phyloP scores from a whole-genome alignment of 2,888 invertebrate genomes.

The Caradrina clavipalpis region DNA sequence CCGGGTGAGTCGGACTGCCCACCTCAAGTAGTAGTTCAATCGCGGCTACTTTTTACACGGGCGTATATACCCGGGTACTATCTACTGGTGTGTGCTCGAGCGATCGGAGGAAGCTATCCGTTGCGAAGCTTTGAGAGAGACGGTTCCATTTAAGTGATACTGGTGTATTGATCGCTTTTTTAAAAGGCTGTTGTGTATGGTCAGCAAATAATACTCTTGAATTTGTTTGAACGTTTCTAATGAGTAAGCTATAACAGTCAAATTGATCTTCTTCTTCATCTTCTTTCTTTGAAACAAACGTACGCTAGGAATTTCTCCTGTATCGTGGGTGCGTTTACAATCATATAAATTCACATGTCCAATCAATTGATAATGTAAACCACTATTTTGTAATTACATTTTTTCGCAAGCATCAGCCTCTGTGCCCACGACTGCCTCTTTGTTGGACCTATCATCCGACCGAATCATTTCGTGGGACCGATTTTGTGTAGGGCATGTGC shows the following conservation, averaged over 20 bases:
- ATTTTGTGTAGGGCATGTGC: too few species aligned
- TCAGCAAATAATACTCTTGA: neutral
- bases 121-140: conserved; percentile 21
- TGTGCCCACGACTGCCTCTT: too few species aligned
- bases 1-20: conserved; percentile 28
- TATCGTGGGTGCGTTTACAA: too few species aligned
- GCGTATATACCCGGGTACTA: conserved; percentile 25
- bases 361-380: too few species aligned
- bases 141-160: conserved; percentile 40
- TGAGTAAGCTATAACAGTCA: neutral
- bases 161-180: conserved; percentile 29
- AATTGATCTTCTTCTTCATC: too few species aligned
- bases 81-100: conserved; percentile 11
- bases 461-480: too few species aligned
- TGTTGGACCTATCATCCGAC: too few species aligned
- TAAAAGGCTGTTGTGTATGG: neutral
- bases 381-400: too few species aligned
- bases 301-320: too few species aligned
- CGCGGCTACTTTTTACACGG: conserved; percentile 48
- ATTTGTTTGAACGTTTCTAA: neutral
- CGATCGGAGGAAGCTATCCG: conserved; percentile 40
- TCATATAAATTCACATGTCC: too few species aligned
- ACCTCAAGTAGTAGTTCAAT: conserved; percentile 63
- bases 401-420: too few species aligned
- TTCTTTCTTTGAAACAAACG: too few species aligned